A percentile compares a stretch with the other conserved stretches of the same genome.
phyloP scores from a whole-genome alignment of 2,113 vertebrate species.

The Rhadina sibilatrix region DNA sequence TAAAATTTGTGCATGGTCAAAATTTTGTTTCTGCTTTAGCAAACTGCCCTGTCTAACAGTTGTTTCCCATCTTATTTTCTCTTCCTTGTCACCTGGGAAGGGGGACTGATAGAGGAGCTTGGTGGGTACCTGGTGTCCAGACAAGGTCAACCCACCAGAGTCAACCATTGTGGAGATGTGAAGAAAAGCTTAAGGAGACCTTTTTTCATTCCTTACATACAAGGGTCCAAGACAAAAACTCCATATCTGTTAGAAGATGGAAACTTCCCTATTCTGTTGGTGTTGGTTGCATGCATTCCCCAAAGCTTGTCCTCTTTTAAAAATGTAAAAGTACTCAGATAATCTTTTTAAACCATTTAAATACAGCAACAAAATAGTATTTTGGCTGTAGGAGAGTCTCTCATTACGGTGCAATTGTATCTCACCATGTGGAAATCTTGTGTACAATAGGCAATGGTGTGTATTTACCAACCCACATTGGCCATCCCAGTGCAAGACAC shows the following conservation, averaged over 20 bases:
- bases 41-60: no score
- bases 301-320: background rate
- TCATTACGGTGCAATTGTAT: background rate
- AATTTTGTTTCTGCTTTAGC: rapidly evolving
- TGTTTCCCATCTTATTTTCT: background rate
- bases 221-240: background rate
- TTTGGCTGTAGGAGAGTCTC: background rate
- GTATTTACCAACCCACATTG: background rate
- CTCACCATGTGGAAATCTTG: background rate
- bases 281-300: background rate
- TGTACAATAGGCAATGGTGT: background rate
- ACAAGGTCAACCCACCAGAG: background rate
- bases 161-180: background rate
- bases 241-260: background rate
- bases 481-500: background rate
- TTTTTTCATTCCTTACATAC: background rate
- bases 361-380: background rate
- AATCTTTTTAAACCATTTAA: background rate
- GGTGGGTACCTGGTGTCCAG: background rate
- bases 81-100: background rate
- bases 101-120: background rate
- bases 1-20: rapidly evolving
- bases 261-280: background rate
- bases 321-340: background rate
- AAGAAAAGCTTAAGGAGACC: background rate